These are phyloP conservation scores for Sinocyclocheilus maitianheensis DNA, from an alignment of 2,113 vertebrate genomes.

Conservation along the genomic window DNA sequence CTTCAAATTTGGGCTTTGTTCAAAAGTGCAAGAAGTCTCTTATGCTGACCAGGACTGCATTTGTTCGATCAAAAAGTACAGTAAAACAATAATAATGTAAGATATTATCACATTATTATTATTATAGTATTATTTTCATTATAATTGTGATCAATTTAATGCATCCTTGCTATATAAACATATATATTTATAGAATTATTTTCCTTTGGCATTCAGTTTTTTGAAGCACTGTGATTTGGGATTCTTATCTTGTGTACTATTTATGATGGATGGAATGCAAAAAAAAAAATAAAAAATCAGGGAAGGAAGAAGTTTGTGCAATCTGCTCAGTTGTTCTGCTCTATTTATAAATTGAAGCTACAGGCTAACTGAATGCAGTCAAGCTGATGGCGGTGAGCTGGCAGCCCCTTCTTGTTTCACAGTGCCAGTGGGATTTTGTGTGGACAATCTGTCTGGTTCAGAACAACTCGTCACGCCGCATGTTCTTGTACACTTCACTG, in stretches of 20 bases:
- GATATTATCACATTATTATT: background rate
- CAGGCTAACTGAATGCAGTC: background rate
- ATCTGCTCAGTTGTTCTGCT: background rate
- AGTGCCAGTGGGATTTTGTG: background rate
- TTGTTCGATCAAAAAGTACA: background rate
- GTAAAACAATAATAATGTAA: background rate
- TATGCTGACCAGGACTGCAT: too few relatives aligned
- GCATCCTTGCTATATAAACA: background rate
- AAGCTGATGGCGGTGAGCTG: background rate
- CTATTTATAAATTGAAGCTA: conserved; percentile 6
- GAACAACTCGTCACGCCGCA: background rate
- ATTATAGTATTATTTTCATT: too few relatives aligned
- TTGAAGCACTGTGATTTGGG: too few relatives aligned
- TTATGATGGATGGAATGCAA: background rate
- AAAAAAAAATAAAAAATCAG: background rate
- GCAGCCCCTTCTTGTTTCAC: background rate
- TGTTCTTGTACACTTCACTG: too few relatives aligned
- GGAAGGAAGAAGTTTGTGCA: conserved; percentile 14
- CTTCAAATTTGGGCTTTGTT: background rate
- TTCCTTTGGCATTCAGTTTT: background rate
- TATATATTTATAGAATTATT: background rate
- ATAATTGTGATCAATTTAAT: background rate
- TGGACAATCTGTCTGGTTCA: background rate
- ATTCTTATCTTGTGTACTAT: background rate
- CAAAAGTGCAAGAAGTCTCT: background rate